Base-by-base conservation (phyloP, 2,797 vertebrate species). In the Lagorchestes hirsutus region DNA sequence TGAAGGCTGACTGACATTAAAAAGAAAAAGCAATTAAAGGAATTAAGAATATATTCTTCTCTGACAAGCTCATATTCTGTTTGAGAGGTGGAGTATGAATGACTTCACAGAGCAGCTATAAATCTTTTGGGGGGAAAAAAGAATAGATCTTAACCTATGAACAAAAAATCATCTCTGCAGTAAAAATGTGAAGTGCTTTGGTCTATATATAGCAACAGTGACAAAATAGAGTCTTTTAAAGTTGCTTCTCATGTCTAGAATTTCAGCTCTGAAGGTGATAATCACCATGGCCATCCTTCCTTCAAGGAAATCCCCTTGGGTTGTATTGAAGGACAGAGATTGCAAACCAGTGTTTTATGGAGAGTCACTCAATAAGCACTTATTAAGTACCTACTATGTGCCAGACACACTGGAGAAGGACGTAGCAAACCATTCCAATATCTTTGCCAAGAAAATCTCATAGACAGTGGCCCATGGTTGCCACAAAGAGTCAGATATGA, bases 11-110 rank as follows among this genome's bases (percentile, higher is more conserved):
- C 54, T 95, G 93, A 94, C 96, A 95, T 67, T 94, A 96, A 91
- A 97, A 93, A 97, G 3, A 46, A 95, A 97, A 94, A 94, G 93
- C 11, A 95, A 55, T 93, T 87, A 95, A 97, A 95, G 29, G 56
- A 90, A 55, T 93, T 96, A 94, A 93, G 74, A 93, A 91, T 95
- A 90, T 94, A 52, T 95, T 96, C 11, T 91, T 55, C 40, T 94
- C 87, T 91, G 29, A 93, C 54, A 92, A 12, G 56, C 8, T 90
- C n/a, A 93, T 57, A 90, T 31, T 93, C 13, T 93, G 57, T 59
- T 95, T 96, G 91, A 96, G 24, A 95, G 92, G 34, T 31, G 93
- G 93, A 82, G 12, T 12, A 67, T 90, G 93, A 52, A 46, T 90
- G 16, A 5, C 34, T 92, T 96, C 62, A 50, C 74, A 59, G 27